These are phyloP conservation scores for Hypomecis atomaria DNA, from an alignment of 2,888 invertebrate species.

Conservation along the genomic window DNA sequence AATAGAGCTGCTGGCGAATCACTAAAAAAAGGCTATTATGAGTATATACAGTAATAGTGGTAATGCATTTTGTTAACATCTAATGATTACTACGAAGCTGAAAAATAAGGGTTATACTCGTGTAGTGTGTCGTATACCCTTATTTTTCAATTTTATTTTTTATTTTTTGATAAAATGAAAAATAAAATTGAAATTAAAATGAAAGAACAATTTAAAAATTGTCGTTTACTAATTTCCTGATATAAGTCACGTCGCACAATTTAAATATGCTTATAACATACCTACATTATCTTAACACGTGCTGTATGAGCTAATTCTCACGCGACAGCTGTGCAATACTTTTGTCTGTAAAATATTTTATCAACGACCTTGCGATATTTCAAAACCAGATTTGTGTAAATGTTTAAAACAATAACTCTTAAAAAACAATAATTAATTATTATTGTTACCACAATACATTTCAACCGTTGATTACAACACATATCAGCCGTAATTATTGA, in stretches of 20 bases:
- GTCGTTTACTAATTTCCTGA: slow-evolving; percentile 10
- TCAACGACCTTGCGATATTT: slow-evolving; percentile 9
- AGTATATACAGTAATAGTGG: too few relatives aligned
- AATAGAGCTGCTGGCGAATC: too few relatives aligned
- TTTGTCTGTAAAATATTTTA: slow-evolving; percentile 7
- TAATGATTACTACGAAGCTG: too few relatives aligned
- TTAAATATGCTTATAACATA: slow-evolving; percentile 21
- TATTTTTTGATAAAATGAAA: too few relatives aligned
- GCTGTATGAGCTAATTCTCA: slow-evolving; percentile 21
- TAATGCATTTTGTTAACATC: too few relatives aligned
- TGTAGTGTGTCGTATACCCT: too few relatives aligned
- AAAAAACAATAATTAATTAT: too few relatives aligned
- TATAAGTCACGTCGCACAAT: slow-evolving; percentile 28
- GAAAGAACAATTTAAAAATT: neutral
- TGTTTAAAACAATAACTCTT: neutral
- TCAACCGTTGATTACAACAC: too few relatives aligned
- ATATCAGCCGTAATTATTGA: too few relatives aligned
- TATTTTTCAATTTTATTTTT: too few relatives aligned
- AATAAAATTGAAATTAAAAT: neutral
- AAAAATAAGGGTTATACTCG: too few relatives aligned
- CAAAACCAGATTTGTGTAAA: slow-evolving; percentile 1
- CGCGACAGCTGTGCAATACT: slow-evolving; percentile 9
- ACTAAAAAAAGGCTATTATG: too few relatives aligned
- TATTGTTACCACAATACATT: neutral
- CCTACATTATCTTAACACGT: slow-evolving; percentile 23